Base-by-base conservation (phyloP, 2,113 vertebrate species). In the Tympanuchus pallidicinctus region DNA sequence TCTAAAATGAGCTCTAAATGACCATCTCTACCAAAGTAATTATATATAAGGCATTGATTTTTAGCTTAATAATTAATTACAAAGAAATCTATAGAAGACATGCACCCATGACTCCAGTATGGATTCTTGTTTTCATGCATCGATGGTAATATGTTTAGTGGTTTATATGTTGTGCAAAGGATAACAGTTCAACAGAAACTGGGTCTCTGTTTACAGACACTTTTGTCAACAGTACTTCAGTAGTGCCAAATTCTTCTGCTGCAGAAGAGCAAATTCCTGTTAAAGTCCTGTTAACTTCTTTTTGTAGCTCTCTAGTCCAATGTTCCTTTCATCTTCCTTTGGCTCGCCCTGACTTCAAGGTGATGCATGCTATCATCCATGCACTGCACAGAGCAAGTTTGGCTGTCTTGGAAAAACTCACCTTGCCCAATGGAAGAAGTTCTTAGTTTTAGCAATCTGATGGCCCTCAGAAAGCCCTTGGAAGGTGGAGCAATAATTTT, bases 201-300 rank as follows among this genome's bases (percentile, higher is more conserved):
- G 42, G 15, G 7, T 21, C 3, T 38, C 40, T 24, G 11, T 17
- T 73, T 38, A 66, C 25, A 48, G 52, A 25, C 34, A 2, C 32
- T 83, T 54, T 69, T 89, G 15, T 36, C 48, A n/a, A 9, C 34
- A 34, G 47, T 34, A 50, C 40, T 57, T 32, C 20, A 18, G 36
- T 27, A 32, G 30, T 20, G 21, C 11, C 15, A 5, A 2, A 18
- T 50, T 21, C 54, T 52, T 25, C 2, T 5, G 1, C 34, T 66
- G 24, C 21, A 15, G 19, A 57, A 52, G 19, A 24, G 6, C 27
- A 50, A 60, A 34, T 54, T 67, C 17, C 43, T 0, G 0, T 2
- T 40, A 17, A 16, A 38, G 36, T 38, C 36, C 36, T 38, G 8
- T 38, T 38, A 38, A 38, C 9, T 45, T 36, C 1, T 11, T 48